A percentile compares a stretch with the other conserved stretches of the same genome.
Evolutionary conservation across 2,888 invertebrate species (phyloP).

Genomic region (Prosapia bicincta): DNA sequence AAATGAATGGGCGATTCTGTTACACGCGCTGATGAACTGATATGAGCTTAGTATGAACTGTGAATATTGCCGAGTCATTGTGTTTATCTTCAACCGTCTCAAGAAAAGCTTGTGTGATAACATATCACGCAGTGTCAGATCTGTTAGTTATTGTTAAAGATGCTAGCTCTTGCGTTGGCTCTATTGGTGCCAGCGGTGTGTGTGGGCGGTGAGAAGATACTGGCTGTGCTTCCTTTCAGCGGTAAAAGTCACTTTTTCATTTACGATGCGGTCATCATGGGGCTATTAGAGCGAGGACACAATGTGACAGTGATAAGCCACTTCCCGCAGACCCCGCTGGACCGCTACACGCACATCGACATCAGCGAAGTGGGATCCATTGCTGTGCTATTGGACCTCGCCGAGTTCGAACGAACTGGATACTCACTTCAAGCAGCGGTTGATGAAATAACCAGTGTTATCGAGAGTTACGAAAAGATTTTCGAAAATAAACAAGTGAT

Average conservation of each 20-base stretch:
- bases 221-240: slow-evolving; percentile 62
- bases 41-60: too few relatives aligned
- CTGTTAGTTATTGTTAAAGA: too few relatives aligned
- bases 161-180: too few relatives aligned
- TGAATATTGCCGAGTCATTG: too few relatives aligned
- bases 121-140: too few relatives aligned
- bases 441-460: background rate
- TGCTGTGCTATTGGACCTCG: background rate
- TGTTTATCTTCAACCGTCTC: too few relatives aligned
- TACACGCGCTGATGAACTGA: too few relatives aligned
- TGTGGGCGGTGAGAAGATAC: slow-evolving; percentile 44
- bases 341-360: background rate
- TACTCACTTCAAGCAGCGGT: background rate
- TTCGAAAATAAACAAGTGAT: background rate
- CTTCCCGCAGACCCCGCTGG: slow-evolving; percentile 47
- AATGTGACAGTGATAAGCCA: slow-evolving; percentile 64
- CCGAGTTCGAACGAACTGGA: background rate
- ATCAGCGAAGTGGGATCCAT: background rate
- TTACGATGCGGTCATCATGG: slow-evolving; percentile 56
- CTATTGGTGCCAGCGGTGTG: too few relatives aligned
- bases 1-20: too few relatives aligned
- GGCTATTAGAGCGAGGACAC: slow-evolving; percentile 60
- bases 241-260: slow-evolving; percentile 69
- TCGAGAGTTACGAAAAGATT: background rate
- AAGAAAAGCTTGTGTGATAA: too few relatives aligned